Percentiles rank a stretch among this genome's conserved stretches.
phyloP scores from a whole-genome alignment of 92 coral and sea anemone genomes.

The Bergia puertoricense region DNA sequence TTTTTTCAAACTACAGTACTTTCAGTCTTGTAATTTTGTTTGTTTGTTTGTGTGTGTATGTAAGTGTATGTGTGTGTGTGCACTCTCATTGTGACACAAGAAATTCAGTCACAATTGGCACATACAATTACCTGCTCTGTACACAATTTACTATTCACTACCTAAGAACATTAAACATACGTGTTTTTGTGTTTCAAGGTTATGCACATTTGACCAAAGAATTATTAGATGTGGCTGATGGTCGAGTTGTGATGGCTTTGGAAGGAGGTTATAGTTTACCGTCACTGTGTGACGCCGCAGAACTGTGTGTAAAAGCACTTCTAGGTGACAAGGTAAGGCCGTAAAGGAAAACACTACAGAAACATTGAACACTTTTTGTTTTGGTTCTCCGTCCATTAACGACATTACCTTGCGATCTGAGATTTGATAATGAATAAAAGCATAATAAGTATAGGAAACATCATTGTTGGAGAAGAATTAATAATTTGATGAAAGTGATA shows the following conservation, averaged over 20 bases:
- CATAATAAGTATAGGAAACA: no score
- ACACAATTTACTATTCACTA: background rate
- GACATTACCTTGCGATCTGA: background rate
- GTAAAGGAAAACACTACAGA: background rate
- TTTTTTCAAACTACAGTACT: no score
- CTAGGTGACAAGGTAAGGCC: constrained; percentile 81
- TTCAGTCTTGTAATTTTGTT: no score
- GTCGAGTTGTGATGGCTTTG: constrained; percentile 89
- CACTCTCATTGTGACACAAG: no score
- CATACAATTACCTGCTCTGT: background rate
- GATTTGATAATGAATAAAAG: no score
- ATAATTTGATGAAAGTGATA: no score
- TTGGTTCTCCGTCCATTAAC: background rate
- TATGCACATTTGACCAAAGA: constrained; percentile 95
- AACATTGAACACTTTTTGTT: background rate
- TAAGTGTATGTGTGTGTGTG: no score
- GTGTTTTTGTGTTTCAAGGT: constrained; percentile 56
- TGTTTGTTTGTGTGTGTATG: no score
- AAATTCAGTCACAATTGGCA: background rate
- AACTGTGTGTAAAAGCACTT: constrained; percentile 90
- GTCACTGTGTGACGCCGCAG: constrained; percentile 95
- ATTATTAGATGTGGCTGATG: constrained; percentile 93
- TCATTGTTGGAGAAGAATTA: no score
- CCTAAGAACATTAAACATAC: background rate
- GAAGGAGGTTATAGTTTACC: constrained; percentile 99